A percentile compares a stretch with the other conserved stretches of the same genome.
These are phyloP conservation scores for Uloborus plumipes DNA, from an alignment of 2,888 invertebrate species.

Conservation along the genomic window DNA sequence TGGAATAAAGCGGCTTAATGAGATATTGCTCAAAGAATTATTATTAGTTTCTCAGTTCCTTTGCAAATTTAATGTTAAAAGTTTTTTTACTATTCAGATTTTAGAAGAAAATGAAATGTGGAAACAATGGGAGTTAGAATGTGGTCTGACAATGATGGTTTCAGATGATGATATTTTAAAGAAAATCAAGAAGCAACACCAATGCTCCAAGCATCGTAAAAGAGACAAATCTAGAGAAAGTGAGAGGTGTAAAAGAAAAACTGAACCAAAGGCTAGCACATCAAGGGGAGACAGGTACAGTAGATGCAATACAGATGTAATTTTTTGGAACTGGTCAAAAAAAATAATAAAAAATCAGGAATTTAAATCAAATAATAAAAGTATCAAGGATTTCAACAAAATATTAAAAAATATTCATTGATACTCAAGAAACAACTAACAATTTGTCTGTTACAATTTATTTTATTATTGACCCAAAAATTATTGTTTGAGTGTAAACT, in stretches of 20 bases:
- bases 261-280: conserved; percentile 3
- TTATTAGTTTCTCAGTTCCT: too few species aligned
- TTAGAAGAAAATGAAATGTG: conserved; percentile 66
- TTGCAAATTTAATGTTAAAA: neutral
- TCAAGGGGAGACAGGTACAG: conserved; percentile 42
- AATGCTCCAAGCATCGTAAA: conserved; percentile 47
- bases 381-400: too few species aligned
- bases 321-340: too few species aligned
- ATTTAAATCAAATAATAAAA: too few species aligned
- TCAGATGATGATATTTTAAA: conserved; percentile 62
- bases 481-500: too few species aligned
- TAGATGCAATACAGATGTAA: neutral
- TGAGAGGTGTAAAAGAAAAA: neutral
- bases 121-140: conserved; percentile 64
- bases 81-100: conserved; percentile 32
- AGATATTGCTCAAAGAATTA: too few species aligned
- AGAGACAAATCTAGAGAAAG: conserved; percentile 25
- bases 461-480: too few species aligned
- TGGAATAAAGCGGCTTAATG: too few species aligned
- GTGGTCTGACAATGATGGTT: conserved; percentile 65
- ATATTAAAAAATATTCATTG: too few species aligned
- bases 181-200: conserved; percentile 29
- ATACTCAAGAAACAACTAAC: too few species aligned
- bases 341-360: too few species aligned
- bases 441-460: too few species aligned